Evolutionary conservation across 2,888 invertebrate genomes (phyloP).

Genomic region (Horisme vitalbata): DNA sequence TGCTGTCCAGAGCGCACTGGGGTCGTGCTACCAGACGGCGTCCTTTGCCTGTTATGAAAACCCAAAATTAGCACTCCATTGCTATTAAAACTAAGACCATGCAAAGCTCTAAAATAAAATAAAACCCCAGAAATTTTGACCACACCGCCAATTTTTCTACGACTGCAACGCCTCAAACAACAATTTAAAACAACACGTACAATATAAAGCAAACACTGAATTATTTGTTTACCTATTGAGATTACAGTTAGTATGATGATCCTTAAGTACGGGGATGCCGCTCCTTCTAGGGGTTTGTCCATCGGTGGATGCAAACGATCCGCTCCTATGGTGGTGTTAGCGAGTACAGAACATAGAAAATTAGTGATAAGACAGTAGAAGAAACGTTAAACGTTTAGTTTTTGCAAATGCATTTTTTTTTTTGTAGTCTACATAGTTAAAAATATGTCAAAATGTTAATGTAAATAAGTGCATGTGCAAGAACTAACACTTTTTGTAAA

Average conservation of each 20-base stretch:
- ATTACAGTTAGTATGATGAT: constrained; percentile 77
- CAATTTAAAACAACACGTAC: constrained; percentile 33
- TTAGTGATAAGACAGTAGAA: constrained; percentile 64
- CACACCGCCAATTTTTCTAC: constrained; percentile 21
- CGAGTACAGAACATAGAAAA: constrained; percentile 70
- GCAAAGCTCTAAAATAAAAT: constrained; percentile 40
- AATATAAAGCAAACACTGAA: constrained; percentile 28
- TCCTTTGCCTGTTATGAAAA: constrained; percentile 84
- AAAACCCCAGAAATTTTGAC: constrained; percentile 27
- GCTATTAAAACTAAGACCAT: constrained; percentile 22
- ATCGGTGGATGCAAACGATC: constrained; percentile 77
- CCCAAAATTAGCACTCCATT: constrained; percentile 25
- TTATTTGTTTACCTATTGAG: constrained; percentile 68
- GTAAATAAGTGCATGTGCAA: constrained; percentile 25
- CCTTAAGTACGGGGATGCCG: constrained; percentile 79
- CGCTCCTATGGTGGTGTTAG: constrained; percentile 77
- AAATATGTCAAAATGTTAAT: not conserved
- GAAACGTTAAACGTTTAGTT: constrained; percentile 45
- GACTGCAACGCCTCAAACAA: constrained; percentile 21
- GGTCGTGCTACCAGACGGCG: constrained; percentile 89
- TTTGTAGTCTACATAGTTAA: not conserved
- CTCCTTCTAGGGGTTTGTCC: constrained; percentile 78
- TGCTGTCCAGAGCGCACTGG: constrained; percentile 85
- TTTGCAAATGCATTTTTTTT: constrained; percentile 50
- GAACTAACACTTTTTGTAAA: constrained; percentile 6